Evolutionary conservation across 2,113 vertebrate genomes (phyloP).

Genomic region (Diadophis punctatus): DNA sequence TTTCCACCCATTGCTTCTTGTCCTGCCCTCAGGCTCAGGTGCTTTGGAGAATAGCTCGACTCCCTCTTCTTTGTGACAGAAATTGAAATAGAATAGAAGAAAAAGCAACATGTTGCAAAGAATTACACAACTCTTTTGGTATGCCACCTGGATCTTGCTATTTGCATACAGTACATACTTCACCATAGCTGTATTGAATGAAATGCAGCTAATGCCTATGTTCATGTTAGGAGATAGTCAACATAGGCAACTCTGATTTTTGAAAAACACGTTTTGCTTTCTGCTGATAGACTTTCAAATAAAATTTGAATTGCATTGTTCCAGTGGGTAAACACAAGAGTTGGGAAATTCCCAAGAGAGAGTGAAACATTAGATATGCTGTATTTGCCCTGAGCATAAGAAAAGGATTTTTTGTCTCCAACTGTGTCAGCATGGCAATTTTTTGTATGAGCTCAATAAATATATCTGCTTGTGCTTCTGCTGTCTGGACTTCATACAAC

Average conservation of each 20-base stretch:
- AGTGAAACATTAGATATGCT: neutral
- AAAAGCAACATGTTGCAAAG: neutral
- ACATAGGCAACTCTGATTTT: neutral
- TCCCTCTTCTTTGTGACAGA: no score
- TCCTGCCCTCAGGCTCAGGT: no score
- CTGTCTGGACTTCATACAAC: conserved; percentile 14
- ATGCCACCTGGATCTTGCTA: neutral
- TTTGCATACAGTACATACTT: neutral
- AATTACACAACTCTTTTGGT: neutral
- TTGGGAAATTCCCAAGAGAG: neutral
- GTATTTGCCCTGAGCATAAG: neutral
- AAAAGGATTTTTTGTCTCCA: neutral
- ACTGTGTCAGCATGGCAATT: neutral
- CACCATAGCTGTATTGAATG: no score
- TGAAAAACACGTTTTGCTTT: neutral
- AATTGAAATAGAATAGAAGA: neutral
- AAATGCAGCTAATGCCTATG: neutral
- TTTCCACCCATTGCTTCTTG: no score
- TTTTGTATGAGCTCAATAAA: neutral
- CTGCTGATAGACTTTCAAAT: neutral
- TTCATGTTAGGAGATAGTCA: neutral
- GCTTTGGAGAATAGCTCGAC: no score
- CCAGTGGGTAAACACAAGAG: neutral
- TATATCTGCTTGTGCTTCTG: neutral
- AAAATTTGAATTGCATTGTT: conserved; percentile 5